These are phyloP conservation scores for Allophyes oxyacanthae DNA, from an alignment of 2,888 invertebrate species.

Conservation along the genomic window DNA sequence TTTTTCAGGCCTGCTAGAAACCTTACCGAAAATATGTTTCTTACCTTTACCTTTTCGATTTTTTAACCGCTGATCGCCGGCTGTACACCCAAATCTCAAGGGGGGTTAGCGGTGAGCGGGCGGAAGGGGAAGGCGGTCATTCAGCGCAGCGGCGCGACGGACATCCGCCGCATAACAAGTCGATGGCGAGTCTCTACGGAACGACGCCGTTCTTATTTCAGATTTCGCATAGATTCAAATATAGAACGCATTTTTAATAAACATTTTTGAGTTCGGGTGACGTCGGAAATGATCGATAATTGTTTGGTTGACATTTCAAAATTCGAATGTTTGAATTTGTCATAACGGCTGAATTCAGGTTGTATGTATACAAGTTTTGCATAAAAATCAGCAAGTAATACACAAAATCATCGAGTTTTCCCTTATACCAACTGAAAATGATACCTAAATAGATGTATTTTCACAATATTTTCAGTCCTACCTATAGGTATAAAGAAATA, in stretches of 20 bases:
- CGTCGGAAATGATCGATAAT: constrained; percentile 41
- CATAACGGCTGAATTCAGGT: too few relatives aligned
- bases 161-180: constrained; percentile 90
- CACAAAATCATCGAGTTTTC: too few relatives aligned
- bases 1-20: too few relatives aligned
- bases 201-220: constrained; percentile 80
- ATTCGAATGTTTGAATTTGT: constrained; percentile 11
- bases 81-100: constrained; percentile 47
- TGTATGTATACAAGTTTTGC: too few relatives aligned
- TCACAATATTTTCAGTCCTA: too few relatives aligned
- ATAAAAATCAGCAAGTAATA: too few relatives aligned
- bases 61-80: constrained; percentile 57
- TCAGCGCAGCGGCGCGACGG: constrained; percentile 89
- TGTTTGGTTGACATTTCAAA: constrained; percentile 8
- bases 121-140: constrained; percentile 88
- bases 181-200: constrained; percentile 82
- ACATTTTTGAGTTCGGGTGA: constrained; percentile 29
- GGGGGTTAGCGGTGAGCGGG: constrained; percentile 67
- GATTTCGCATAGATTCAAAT: constrained; percentile 80
- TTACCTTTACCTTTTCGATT: background rate
- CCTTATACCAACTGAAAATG: too few relatives aligned
- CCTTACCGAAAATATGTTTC: background rate
- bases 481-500: constrained; percentile 2
- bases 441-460: too few relatives aligned
- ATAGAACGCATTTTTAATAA: constrained; percentile 63